phyloP scores from a whole-genome alignment of 2,888 invertebrate genomes.

The Trichopoda pennipes region DNA sequence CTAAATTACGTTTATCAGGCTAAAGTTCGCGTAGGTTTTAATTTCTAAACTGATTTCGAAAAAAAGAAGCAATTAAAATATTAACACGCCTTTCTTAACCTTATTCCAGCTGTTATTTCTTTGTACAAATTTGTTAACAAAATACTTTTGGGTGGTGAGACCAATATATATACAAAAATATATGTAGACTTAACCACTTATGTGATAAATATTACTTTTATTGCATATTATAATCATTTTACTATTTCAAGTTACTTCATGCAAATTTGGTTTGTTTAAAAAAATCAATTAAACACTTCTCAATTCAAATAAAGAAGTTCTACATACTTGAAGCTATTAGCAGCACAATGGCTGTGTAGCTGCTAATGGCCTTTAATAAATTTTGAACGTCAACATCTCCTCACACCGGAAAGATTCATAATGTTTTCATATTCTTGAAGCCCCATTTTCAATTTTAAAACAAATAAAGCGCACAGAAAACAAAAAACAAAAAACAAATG shows the following conservation, averaged over 20 bases:
- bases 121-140: too few relatives aligned
- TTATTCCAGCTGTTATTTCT: too few relatives aligned
- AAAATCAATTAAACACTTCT: constrained; percentile 44
- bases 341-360: background rate
- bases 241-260: constrained; percentile 17
- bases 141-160: too few relatives aligned
- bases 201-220: too few relatives aligned
- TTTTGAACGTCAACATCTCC: constrained; percentile 24
- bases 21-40: too few relatives aligned
- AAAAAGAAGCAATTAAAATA: too few relatives aligned
- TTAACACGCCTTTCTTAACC: too few relatives aligned
- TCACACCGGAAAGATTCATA: constrained; percentile 5
- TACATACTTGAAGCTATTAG: constrained; percentile 35
- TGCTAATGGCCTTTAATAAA: constrained; percentile 27
- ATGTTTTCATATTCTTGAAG: background rate
- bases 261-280: constrained; percentile 44
- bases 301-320: constrained; percentile 30
- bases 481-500: background rate
- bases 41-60: too few relatives aligned
- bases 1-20: too few relatives aligned
- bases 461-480: constrained; percentile 42
- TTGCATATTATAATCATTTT: background rate
- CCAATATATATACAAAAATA: too few relatives aligned
- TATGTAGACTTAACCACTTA: too few relatives aligned
- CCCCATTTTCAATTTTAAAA: constrained; percentile 29